A percentile compares a stretch with the other conserved stretches of the same genome.
Conservation (phyloP, 2,888 invertebrate species). For the Xanthorhoe designata region DNA sequence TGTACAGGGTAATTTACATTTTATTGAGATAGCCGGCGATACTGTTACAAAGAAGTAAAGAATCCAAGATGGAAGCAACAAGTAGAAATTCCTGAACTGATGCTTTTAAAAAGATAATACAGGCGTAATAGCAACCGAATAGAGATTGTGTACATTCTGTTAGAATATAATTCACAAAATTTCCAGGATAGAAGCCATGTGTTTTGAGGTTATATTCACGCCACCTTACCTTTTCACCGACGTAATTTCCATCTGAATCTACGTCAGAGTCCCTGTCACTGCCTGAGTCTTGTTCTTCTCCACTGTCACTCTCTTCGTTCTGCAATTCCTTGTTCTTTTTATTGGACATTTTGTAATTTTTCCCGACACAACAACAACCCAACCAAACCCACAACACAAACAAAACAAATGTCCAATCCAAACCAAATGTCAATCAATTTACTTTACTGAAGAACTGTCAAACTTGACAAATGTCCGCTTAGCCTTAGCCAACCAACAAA, state of each 20-base stretch:
- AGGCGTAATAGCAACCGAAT: background rate
- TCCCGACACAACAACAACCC: slow-evolving; percentile 21
- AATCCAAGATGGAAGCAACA: background rate
- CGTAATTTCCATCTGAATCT: slow-evolving; percentile 81
- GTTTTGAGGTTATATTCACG: slow-evolving; percentile 69
- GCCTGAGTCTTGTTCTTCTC: slow-evolving; percentile 74
- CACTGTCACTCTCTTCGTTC: slow-evolving; percentile 75
- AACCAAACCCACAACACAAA: slow-evolving; percentile 31
- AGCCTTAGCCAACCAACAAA: background rate
- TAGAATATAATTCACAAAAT: background rate
- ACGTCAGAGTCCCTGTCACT: slow-evolving; percentile 76
- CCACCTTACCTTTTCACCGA: slow-evolving; percentile 82
- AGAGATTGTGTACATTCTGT: background rate
- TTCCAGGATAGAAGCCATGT: slow-evolving; percentile 57
- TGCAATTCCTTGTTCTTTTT: slow-evolving; percentile 75
- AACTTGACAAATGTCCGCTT: background rate
- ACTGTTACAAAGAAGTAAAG: background rate
- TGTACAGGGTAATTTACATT: background rate
- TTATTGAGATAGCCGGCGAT: background rate
- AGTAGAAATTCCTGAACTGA: background rate
- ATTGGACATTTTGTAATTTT: slow-evolving; percentile 70
- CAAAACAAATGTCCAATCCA: slow-evolving; percentile 31
- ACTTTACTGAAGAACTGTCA: background rate
- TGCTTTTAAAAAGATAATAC: background rate
- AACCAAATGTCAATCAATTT: slow-evolving; percentile 7